Conservation (phyloP, 92 coral and sea anemone species). For the Actinostola sp. region DNA sequence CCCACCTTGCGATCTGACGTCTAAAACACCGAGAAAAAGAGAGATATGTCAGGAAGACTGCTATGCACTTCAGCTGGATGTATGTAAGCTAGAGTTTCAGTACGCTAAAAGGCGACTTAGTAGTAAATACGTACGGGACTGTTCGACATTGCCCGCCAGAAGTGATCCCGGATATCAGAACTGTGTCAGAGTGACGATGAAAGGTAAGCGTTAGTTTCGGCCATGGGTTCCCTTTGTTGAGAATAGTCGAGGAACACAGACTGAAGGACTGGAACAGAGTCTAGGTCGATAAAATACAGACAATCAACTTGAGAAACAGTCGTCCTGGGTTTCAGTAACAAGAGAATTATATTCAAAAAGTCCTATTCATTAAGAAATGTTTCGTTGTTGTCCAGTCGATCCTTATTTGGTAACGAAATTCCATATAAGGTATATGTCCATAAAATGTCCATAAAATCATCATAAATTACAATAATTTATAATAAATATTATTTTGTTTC, state of each 20-base stretch:
- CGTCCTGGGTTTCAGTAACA: too few species aligned
- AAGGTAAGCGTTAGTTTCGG: conserved; percentile 41
- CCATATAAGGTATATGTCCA: too few species aligned
- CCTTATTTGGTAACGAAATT: too few species aligned
- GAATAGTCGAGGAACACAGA: not conserved
- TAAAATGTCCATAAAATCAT: too few species aligned
- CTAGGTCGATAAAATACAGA: too few species aligned
- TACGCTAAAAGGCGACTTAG: not conserved
- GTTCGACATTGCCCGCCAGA: conserved; percentile 55
- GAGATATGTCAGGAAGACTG: conserved; percentile 82
- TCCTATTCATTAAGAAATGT: too few species aligned
- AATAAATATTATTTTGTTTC: not conserved
- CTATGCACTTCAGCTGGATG: conserved; percentile 48
- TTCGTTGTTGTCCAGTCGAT: too few species aligned
- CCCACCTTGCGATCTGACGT: conserved; percentile 72
- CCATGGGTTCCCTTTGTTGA: not conserved
- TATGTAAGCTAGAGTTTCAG: conserved; percentile 59
- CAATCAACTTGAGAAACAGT: too few species aligned
- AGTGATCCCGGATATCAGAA: conserved; percentile 59
- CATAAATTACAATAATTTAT: not conserved
- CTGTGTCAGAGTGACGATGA: conserved; percentile 60
- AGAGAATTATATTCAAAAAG: too few species aligned
- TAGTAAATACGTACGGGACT: conserved; percentile 37
- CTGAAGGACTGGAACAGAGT: not conserved
- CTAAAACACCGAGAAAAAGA: conserved; percentile 56